phyloP scores from a whole-genome alignment of 2,113 vertebrate species.

The Pelmatolapia mariae region DNA sequence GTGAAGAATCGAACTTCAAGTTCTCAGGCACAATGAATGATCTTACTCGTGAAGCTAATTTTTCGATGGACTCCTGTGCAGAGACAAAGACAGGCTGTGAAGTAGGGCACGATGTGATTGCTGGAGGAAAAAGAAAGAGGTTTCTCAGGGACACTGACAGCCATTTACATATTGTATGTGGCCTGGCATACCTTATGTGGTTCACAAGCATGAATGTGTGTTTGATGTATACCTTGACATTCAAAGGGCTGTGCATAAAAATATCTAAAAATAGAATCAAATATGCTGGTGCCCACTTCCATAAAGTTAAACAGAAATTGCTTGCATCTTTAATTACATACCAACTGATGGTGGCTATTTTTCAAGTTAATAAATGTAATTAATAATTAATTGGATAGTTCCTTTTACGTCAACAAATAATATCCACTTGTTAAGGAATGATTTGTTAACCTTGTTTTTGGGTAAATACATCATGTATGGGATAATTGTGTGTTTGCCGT shows the following conservation, averaged over 20 bases:
- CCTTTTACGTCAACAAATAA: background rate
- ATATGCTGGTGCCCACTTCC: background rate
- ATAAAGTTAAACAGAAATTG: background rate
- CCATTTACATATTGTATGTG: background rate
- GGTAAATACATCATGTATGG: accelerated
- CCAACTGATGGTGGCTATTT: background rate
- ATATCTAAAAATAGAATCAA: background rate
- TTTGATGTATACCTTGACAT: background rate
- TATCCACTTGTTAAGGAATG: background rate
- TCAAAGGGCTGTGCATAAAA: background rate
- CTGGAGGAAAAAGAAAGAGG: background rate
- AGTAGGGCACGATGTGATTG: slow-evolving; percentile 1
- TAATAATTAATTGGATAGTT: background rate
- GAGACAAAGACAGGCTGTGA: background rate
- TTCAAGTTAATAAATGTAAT: background rate
- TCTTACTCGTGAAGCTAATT: background rate
- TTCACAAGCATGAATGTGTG: background rate
- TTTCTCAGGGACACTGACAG: background rate
- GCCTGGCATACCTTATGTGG: background rate
- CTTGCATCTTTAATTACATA: background rate
- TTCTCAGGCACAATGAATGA: background rate
- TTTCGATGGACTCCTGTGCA: background rate
- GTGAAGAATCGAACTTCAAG: background rate
- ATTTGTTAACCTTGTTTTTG: background rate
- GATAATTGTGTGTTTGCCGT: accelerated